Evolutionary conservation across 2,113 vertebrate genomes (phyloP), one percentile per base, ranked within the genome.

Genomic region (Chiloscyllium plagiosum): DNA sequence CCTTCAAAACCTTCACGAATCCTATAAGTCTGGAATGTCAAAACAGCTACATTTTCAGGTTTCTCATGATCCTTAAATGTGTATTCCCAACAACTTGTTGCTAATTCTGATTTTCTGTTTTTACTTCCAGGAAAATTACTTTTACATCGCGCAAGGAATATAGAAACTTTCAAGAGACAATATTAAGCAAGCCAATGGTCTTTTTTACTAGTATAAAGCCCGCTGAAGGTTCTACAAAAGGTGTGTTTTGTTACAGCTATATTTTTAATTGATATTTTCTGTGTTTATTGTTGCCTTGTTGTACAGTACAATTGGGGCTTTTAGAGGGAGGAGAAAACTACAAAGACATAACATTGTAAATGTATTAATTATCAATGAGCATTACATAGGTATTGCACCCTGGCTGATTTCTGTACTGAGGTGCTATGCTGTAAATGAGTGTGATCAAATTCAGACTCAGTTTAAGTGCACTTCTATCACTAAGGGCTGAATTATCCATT

Each of bases 161-260:
- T 95, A 97, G 97, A 96, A 96, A 97, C 95, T 97, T 96, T 70
- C 96, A 96, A 96, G 96, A 97, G 96, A 97, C 96, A 0, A 96
- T 97, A 68, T 17, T 97, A 96, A 97, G 96, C 93, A 97, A 96
- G 52, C 90, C 96, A 2, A 96, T 97, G 96, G 37, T 97, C 37
- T 97, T 97, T 96, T 97, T 97, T n/a, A 80, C 96, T 83, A 97
- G 97, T 0, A 76, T 96, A 7, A 97, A 90, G 96, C 86, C 95
- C 96, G 96, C 96, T 96, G 37, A 95, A 0, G 89, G 86, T 22
- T 95, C 85, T 33, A 96, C 96, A 5, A 96, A 96, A 85, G 96
- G 78, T 96, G 95, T 1, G 96, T 95, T 72, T 69, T 61, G 37
- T 72, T 29, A 42, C 7, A 50, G 10, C 66, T 95, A 7, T 95